Evolutionary conservation across 2,113 vertebrate genomes (phyloP).

Genomic region (Nothobranchius kuhntae): DNA sequence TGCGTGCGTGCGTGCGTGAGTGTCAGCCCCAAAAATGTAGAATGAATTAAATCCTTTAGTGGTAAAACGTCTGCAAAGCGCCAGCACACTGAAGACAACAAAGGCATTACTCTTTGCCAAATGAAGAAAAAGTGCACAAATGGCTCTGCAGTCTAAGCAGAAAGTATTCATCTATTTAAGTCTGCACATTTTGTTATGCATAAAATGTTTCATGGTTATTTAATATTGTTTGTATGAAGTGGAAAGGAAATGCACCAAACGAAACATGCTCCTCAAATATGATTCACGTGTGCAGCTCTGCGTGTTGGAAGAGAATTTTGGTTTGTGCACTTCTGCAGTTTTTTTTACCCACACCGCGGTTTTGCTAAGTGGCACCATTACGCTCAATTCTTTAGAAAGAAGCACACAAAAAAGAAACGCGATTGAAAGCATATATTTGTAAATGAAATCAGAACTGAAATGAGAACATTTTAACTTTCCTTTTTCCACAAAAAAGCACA

Average conservation of each 20-base stretch:
- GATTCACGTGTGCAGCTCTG: conserved; percentile 38
- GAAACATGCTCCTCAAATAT: conserved; percentile 36
- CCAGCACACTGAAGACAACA: conserved; percentile 48
- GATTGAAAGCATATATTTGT: conserved; percentile 11
- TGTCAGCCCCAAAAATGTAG: background rate
- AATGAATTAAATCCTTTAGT: conserved; percentile 35
- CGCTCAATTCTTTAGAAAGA: conserved; percentile 16
- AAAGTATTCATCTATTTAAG: conserved; percentile 62
- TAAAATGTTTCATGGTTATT: conserved; percentile 50
- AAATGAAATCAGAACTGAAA: background rate
- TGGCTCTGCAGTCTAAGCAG: conserved; percentile 54
- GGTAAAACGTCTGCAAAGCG: conserved; percentile 55
- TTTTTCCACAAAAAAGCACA: conserved; percentile 4
- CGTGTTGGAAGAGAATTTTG: background rate
- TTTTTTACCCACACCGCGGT: conserved; percentile 6
- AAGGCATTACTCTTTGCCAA: conserved; percentile 67
- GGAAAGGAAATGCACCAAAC: conserved; percentile 42
- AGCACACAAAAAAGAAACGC: conserved; percentile 10
- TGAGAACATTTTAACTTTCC: background rate
- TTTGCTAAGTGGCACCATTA: background rate
- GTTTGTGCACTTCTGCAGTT: conserved; percentile 14
- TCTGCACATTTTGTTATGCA: conserved; percentile 54
- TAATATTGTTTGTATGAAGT: conserved; percentile 56
- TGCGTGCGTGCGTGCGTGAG: too few relatives aligned
- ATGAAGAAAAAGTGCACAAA: conserved; percentile 66